phyloP scores from a whole-genome alignment of 1,140 invertebrate genomes.

The Aphaenogaster rudis region DNA sequence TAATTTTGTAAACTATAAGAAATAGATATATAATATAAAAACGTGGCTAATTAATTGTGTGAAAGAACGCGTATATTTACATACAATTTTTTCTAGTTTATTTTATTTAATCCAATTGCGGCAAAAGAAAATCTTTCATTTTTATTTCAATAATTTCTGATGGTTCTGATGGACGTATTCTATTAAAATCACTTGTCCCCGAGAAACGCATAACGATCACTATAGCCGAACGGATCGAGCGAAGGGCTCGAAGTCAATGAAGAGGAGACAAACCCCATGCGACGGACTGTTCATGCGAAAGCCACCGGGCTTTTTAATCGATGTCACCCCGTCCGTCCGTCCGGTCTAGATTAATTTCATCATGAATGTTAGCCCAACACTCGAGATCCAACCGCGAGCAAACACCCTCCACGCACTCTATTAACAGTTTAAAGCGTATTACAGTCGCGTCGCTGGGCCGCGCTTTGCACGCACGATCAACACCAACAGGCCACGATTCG shows the following conservation, averaged over 20 bases:
- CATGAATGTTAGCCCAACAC: constrained; percentile 87
- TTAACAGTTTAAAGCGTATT: constrained; percentile 85
- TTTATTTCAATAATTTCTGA: background rate
- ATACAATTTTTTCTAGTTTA: background rate
- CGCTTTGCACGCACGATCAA: constrained; percentile 59
- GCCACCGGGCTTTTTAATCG: constrained; percentile 78
- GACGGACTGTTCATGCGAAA: constrained; percentile 75
- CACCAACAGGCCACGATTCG: constrained; percentile 14
- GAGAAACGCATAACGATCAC: background rate
- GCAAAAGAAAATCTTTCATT: background rate
- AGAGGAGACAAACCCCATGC: constrained; percentile 70
- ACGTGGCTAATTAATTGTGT: background rate
- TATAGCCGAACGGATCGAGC: constrained; percentile 34
- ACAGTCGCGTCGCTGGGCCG: constrained; percentile 68
- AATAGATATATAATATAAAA: background rate
- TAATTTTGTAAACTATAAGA: background rate
- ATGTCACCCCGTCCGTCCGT: constrained; percentile 68
- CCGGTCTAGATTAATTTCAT: constrained; percentile 86
- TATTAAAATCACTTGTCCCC: background rate
- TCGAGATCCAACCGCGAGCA: constrained; percentile 85
- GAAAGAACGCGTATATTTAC: background rate
- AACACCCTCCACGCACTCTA: constrained; percentile 84
- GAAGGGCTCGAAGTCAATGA: constrained; percentile 70
- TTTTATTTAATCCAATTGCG: background rate
- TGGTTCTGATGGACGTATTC: background rate